Conservation (phyloP, 30 jellyfish, hydroid and myxozoan species). For the Mastigias papua region DNA sequence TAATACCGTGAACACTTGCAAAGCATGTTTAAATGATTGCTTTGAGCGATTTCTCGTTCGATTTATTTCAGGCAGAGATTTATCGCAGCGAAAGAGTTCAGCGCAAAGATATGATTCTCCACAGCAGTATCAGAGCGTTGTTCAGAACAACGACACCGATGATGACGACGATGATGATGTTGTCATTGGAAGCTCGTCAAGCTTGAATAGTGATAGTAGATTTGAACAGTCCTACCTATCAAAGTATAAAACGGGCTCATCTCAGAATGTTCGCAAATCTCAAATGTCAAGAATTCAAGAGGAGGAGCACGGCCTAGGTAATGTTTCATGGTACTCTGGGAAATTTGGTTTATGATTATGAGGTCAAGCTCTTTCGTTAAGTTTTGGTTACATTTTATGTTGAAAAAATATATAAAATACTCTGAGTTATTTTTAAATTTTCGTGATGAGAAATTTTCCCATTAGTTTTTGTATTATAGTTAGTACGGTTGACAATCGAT, state of each 20-base stretch:
- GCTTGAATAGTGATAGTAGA: conserved; percentile 54
- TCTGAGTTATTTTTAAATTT: too few relatives aligned
- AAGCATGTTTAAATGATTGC: neutral
- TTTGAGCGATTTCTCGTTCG: neutral
- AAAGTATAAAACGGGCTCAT: conserved; percentile 18
- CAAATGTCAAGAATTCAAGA: conserved; percentile 69
- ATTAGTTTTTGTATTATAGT: too few relatives aligned
- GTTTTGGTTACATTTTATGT: too few relatives aligned
- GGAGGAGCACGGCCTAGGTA: conserved; percentile 44
- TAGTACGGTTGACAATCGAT: too few relatives aligned
- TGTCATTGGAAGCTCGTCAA: conserved; percentile 57
- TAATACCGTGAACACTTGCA: neutral
- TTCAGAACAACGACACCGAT: conserved; percentile 27
- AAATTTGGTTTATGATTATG: too few relatives aligned
- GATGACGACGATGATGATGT: conserved; percentile 83
- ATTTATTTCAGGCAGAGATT: too few relatives aligned
- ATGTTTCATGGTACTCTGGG: neutral
- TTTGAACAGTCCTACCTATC: conserved; percentile 59
- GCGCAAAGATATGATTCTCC: neutral
- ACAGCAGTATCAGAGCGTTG: neutral
- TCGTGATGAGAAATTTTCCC: too few relatives aligned
- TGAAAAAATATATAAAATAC: too few relatives aligned
- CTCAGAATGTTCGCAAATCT: neutral
- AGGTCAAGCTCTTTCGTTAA: too few relatives aligned
- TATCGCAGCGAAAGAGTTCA: neutral